These are phyloP conservation scores for Tetranychus truncatus DNA, from an alignment of 2,888 invertebrate genomes.

Conservation along the genomic window DNA sequence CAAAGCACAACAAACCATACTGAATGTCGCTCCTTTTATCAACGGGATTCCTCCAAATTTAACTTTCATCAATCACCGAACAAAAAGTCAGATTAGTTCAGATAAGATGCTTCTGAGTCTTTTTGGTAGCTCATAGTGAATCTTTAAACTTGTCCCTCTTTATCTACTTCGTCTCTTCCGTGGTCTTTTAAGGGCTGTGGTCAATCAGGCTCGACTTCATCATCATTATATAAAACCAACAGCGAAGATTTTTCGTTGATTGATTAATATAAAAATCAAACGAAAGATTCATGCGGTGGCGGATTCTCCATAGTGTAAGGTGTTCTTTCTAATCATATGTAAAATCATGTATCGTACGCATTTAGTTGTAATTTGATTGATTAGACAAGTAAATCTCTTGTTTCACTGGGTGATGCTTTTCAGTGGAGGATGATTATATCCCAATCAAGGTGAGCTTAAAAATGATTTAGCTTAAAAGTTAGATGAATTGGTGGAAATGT, in stretches of 20 bases:
- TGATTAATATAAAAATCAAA: background rate
- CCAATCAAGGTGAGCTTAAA: too few species aligned
- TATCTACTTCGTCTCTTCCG: too few species aligned
- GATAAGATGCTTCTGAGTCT: too few species aligned
- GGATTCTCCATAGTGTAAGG: background rate
- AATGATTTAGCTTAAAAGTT: too few species aligned
- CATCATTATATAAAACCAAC: background rate
- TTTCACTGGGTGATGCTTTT: too few species aligned
- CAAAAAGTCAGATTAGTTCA: background rate
- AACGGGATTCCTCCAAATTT: background rate
- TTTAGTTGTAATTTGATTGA: background rate
- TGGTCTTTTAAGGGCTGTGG: background rate
- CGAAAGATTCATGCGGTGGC: background rate
- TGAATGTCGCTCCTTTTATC: background rate
- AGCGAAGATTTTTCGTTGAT: background rate
- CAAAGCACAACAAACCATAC: background rate
- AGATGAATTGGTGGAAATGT: too few species aligned
- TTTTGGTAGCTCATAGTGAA: too few species aligned
- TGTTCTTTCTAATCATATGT: background rate
- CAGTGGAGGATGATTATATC: too few species aligned
- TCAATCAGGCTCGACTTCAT: background rate
- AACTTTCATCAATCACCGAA: background rate
- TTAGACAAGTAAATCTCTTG: background rate
- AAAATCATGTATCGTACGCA: background rate
- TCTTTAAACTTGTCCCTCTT: too few species aligned